phyloP scores from a whole-genome alignment of 2,113 vertebrate species.

The Brachyhypopomus occidentalis region DNA sequence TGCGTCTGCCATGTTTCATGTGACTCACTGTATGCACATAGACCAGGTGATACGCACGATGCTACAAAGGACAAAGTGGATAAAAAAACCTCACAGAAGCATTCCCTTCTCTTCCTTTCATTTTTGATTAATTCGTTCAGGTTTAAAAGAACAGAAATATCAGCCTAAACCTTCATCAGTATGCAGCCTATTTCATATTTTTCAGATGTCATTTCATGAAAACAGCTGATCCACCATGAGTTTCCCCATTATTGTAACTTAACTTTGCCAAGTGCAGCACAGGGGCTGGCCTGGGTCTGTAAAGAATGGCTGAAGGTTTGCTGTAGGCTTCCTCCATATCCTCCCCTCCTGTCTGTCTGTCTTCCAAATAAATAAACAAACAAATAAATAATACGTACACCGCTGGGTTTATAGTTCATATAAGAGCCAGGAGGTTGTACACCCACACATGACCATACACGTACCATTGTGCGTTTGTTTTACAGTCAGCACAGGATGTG shows the following conservation, averaged over 20 bases:
- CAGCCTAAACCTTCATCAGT: not conserved
- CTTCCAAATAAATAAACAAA: too few relatives aligned
- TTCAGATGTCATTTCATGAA: not conserved
- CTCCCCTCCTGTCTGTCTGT: not conserved
- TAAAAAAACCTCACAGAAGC: not conserved
- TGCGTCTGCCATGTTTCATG: not conserved
- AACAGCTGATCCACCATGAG: not conserved
- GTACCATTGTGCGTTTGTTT: slow-evolving; percentile 23
- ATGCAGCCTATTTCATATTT: not conserved
- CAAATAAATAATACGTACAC: not conserved
- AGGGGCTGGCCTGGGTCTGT: not conserved
- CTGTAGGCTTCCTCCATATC: not conserved
- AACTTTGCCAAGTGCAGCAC: not conserved
- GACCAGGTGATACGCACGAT: not conserved
- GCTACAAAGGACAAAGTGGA: not conserved
- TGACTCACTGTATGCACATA: not conserved
- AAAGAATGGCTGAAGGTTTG: not conserved
- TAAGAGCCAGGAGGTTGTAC: slow-evolving; percentile 3
- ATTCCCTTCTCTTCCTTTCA: not conserved
- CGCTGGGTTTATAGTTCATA: slow-evolving; percentile 28
- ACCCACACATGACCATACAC: slow-evolving; percentile 20
- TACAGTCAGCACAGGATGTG: slow-evolving; percentile 23
- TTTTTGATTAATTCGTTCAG: not conserved
- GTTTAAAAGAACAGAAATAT: not conserved
- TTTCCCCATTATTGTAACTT: not conserved